Percentiles rank a stretch among this genome's conserved stretches.
phyloP scores from a whole-genome alignment of 2,888 invertebrate species.

The Oligia strigilis region DNA sequence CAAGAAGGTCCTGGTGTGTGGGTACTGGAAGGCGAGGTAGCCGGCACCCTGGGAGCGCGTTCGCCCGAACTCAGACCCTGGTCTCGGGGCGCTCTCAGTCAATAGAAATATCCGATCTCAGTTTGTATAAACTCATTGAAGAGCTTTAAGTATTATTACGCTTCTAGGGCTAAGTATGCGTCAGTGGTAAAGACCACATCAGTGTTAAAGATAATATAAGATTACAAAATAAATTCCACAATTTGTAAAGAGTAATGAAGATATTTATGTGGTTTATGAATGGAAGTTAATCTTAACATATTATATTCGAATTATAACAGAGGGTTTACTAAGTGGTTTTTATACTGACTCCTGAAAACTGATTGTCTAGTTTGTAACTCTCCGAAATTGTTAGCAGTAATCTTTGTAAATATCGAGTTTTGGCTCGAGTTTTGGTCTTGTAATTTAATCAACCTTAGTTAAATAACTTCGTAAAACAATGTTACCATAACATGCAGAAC shows the following conservation, averaged over 20 bases:
- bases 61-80: constrained; percentile 86
- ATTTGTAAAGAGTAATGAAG: constrained; percentile 10
- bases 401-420: not conserved
- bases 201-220: constrained; percentile 29
- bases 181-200: constrained; percentile 49
- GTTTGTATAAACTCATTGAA: constrained; percentile 80
- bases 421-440: not conserved
- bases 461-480: constrained; percentile 11
- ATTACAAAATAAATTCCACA: constrained; percentile 10
- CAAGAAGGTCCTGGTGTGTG: constrained; percentile 95
- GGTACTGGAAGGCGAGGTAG: constrained; percentile 91
- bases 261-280: constrained; percentile 6
- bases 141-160: constrained; percentile 80
- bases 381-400: not conserved
- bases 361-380: not conserved
- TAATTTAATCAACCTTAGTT: not conserved
- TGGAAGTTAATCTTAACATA: constrained; percentile 5
- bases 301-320: constrained; percentile 4
- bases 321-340: constrained; percentile 18
- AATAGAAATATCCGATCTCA: constrained; percentile 86
- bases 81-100: constrained; percentile 87
- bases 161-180: constrained; percentile 70
- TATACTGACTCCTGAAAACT: not conserved
- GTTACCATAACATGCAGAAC: not conserved
- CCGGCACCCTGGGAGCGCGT: constrained; percentile 90